Percentiles rank a stretch among this genome's conserved stretches.
Conservation (phyloP, 2,113 vertebrate genomes). For the Podocnemis expansa region DNA sequence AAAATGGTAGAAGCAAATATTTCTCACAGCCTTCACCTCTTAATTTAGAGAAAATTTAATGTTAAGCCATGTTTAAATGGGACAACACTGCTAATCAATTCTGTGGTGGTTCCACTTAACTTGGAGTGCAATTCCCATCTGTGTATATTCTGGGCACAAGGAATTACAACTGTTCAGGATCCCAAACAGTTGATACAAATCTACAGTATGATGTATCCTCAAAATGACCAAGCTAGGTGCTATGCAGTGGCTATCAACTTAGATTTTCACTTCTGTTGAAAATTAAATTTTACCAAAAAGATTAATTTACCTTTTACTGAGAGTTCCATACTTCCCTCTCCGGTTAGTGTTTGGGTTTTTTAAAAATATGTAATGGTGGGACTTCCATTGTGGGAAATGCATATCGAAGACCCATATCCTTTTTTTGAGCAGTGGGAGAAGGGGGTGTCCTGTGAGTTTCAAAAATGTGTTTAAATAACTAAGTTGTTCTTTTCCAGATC, state of each 20-base stretch:
- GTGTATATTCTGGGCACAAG: fast-evolving
- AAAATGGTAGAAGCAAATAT: neutral
- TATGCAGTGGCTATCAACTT: neutral
- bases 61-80: neutral
- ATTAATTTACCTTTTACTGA: neutral
- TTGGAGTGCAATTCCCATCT: fast-evolving
- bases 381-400: neutral
- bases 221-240: fast-evolving
- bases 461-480: neutral
- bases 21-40: neutral
- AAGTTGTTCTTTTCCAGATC: neutral
- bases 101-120: fast-evolving
- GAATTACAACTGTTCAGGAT: fast-evolving
- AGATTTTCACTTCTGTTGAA: neutral
- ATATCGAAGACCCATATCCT: fast-evolving
- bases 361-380: fast-evolving
- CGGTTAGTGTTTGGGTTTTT: fast-evolving
- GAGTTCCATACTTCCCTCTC: neutral
- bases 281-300: neutral
- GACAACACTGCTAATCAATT: neutral
- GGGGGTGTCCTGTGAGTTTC: neutral
- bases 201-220: fast-evolving
- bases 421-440: neutral
- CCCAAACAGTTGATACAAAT: fast-evolving
- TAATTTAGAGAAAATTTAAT: neutral